Conservation (phyloP, 2,888 invertebrate genomes). For the Kryphioiulus occultus region DNA sequence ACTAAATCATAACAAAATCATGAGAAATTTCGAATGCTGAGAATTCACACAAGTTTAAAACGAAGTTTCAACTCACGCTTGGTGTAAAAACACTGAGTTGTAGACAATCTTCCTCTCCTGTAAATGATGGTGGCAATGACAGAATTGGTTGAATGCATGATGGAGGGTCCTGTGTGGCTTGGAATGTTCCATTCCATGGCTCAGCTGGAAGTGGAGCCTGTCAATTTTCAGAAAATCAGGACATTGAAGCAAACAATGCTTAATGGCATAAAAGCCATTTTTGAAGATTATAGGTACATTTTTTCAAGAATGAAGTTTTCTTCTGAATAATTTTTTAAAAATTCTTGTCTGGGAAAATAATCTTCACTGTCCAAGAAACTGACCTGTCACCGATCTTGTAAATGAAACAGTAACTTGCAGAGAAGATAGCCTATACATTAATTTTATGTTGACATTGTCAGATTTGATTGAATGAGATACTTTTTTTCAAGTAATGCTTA, state of each 20-base stretch:
- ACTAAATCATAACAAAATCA: background rate
- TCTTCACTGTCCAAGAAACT: background rate
- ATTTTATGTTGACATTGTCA: too few relatives aligned
- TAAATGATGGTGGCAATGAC: background rate
- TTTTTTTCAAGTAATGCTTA: too few relatives aligned
- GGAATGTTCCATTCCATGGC: background rate
- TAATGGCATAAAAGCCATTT: too few relatives aligned
- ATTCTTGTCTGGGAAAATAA: too few relatives aligned
- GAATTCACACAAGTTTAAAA: background rate
- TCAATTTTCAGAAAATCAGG: background rate
- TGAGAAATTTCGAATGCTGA: background rate
- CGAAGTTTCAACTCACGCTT: background rate
- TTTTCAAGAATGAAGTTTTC: too few relatives aligned
- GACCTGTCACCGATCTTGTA: too few relatives aligned
- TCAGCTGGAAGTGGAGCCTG: slow-evolving; percentile 37
- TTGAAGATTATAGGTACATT: too few relatives aligned
- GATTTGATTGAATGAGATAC: too few relatives aligned
- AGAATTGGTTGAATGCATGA: slow-evolving; percentile 33
- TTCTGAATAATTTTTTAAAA: too few relatives aligned
- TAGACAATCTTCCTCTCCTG: slow-evolving; percentile 46
- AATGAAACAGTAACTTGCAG: too few relatives aligned
- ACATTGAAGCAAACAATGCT: too few relatives aligned
- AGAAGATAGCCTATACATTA: too few relatives aligned
- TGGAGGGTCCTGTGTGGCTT: background rate
- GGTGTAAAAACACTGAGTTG: slow-evolving; percentile 37